phyloP scores from a whole-genome alignment of 1,140 invertebrate genomes.

The Homalodisca vitripennis region DNA sequence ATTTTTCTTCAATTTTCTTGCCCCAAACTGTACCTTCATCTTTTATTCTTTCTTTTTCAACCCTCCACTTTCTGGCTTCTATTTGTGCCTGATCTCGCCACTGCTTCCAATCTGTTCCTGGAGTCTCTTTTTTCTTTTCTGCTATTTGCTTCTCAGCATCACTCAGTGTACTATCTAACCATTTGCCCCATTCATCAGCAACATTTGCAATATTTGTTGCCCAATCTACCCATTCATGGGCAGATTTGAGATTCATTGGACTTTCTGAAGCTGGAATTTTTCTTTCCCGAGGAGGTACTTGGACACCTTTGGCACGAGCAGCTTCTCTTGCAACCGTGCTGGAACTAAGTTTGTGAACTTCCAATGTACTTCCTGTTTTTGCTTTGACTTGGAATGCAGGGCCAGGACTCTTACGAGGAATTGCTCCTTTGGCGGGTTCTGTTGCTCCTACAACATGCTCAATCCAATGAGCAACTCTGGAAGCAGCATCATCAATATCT shows the following conservation, averaged over 20 bases:
- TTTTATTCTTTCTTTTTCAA: conserved; percentile 1
- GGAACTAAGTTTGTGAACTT: conserved; percentile 9
- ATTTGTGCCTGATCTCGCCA: background rate
- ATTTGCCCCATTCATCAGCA: conserved; percentile 11
- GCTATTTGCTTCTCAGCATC: background rate
- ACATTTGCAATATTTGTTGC: conserved; percentile 6
- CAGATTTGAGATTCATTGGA: conserved; percentile 8
- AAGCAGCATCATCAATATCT: background rate
- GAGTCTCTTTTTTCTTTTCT: background rate
- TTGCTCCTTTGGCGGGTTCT: background rate
- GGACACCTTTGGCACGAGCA: background rate
- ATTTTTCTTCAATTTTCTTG: background rate
- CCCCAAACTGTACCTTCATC: conserved; percentile 5
- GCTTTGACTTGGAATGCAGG: background rate
- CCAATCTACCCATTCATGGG: conserved; percentile 4
- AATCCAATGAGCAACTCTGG: background rate
- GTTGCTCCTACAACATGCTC: background rate
- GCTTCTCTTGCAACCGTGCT: background rate
- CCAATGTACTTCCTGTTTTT: conserved; percentile 2
- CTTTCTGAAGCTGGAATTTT: conserved; percentile 1
- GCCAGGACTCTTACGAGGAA: background rate
- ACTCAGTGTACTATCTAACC: background rate
- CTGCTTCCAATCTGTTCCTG: background rate
- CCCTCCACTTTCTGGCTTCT: conserved; percentile 6
- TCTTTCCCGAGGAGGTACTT: background rate